These are phyloP conservation scores for Microplitis demolitor DNA, from an alignment of 1,140 invertebrate genomes.

Conservation along the genomic window DNA sequence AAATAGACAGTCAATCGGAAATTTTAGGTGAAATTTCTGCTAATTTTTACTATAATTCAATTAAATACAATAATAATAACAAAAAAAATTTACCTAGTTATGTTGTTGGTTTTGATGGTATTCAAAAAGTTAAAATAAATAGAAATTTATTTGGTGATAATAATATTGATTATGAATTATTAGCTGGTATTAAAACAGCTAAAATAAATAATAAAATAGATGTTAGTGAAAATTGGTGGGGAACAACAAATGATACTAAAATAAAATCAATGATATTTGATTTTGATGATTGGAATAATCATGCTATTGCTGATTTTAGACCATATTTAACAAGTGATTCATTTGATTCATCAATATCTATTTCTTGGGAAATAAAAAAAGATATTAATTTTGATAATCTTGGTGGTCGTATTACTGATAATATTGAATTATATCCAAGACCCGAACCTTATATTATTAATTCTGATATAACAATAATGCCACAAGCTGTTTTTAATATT, in stretches of 20 bases:
- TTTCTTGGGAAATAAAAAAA: conserved; percentile 63
- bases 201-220: conserved; percentile 87
- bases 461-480: conserved; percentile 96
- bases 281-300: conserved; percentile 99
- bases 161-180: conserved; percentile 85
- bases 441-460: conserved; percentile 80
- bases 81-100: conserved; percentile 70
- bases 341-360: conserved; percentile 77
- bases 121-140: conserved; percentile 91
- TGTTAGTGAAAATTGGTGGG: conserved; percentile 97
- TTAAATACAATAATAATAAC: conserved; percentile 71
- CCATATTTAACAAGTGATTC: conserved; percentile 83
- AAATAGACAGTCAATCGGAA: conserved; percentile 90
- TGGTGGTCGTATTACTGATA: conserved; percentile 81
- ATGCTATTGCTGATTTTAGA: conserved; percentile 86
- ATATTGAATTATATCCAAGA: conserved; percentile 72
- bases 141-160: conserved; percentile 92
- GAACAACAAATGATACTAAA: conserved; percentile 69
- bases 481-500: conserved; percentile 83
- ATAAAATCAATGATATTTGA: conserved; percentile 93
- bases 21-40: conserved; percentile 84
- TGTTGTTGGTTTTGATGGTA: conserved; percentile 89
- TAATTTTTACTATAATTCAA: conserved; percentile 77
- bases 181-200: conserved; percentile 90
- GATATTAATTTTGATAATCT: conserved; percentile 71